Evolutionary conservation across 2,888 invertebrate genomes (phyloP), one percentile per base, ranked within the genome.

Genomic region (Ecliptopera silaceata): DNA sequence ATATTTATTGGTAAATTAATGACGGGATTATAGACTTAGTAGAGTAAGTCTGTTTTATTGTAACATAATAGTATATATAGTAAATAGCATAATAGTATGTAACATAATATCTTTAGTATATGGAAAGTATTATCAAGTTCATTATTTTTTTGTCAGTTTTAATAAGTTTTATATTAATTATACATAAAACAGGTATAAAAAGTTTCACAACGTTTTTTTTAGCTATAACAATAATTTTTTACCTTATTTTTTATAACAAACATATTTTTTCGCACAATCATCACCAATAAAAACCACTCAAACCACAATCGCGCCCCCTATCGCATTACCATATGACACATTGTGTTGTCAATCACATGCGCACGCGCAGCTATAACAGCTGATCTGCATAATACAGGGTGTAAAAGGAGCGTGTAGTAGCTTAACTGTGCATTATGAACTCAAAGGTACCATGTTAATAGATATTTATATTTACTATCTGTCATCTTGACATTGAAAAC

Each of bases 311-410:
- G 72, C 76, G 70, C 76, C 73, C 74, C 66, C 72, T 64, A 50
- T 59, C 61, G 49, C 63, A 83, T 84, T 85, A 72, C 73, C 84
- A 85, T 84, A 77, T 76, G 75, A 77, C 78, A 80, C 84, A 86
- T 86, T 86, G 86, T 86, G 59, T 77, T 85, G 86, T 84, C 86
- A 85, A 81, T 87, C 86, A 86, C 41, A 43, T 13, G 71, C 69
- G 75, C 80, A 79, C 82, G 81, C 79, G 80, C 68, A 73, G 65
- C 39, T 65, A 64, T 77, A 80, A 75, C 78, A 67, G 70, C 71
- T 72, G 66, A 80, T 84, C 77, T 80, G 74, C 80, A 82, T 56
- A 36, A 47, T 79, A 79, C 76, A 79, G 77, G 79, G 36, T 61
- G 64, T 41, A 48, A 3, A 38, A 51, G 45, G 45, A 39, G 46